Evolutionary conservation across 2,797 vertebrate genomes (phyloP), one percentile per base, ranked within the genome.

Genomic region (Tamandua tetradactyla): DNA sequence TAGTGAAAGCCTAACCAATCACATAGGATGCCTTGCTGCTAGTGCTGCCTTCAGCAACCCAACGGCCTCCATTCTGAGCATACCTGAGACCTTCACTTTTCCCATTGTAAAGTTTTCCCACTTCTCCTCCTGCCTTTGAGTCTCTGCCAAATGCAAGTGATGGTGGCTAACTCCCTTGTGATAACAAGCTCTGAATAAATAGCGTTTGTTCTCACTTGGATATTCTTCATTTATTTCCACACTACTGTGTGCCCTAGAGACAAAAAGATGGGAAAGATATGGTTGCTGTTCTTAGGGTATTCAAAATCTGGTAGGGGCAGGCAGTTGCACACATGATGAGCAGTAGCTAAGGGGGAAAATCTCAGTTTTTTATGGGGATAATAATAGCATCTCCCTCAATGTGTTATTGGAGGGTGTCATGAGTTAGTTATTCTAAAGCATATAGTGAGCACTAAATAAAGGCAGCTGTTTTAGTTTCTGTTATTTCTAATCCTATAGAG

Each of bases 341-440:
- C 44, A 27, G 3, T 27, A 11, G 44, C 20, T 81, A 68, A 57
- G 7, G 66, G 49, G 49, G 89, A 66, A 93, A 92, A 55, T 37
- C 59, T 61, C 11, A 18, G 9, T 42, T 86, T 40, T 71, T 68
- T 10, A 0, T 15, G 47, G 55, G 44, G 40, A 42, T 85, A 25
- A 17, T 61, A 61, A 14, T 47, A 27, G 52, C 37, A 52, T 59
- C 59, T 66, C 32, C 75, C 47, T 47, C 32, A 47, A 0, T 47
- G 49, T 13, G 23, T 66, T 35, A 5, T 18, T 59, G 68, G 72
- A 61, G n/a, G n/a, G 25, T 61, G 59, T 79, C 86, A 44, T 18
- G 71, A 88, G 40, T 89, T 89, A 93, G 74, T 83, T 71, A 64
- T 1, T 30, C 25, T 83, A 64, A 93, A 90, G 69, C n/a, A 79